Evolutionary conservation across 2,113 vertebrate genomes (phyloP), one percentile per base, ranked within the genome.

Genomic region (Carettochelys insculpta): DNA sequence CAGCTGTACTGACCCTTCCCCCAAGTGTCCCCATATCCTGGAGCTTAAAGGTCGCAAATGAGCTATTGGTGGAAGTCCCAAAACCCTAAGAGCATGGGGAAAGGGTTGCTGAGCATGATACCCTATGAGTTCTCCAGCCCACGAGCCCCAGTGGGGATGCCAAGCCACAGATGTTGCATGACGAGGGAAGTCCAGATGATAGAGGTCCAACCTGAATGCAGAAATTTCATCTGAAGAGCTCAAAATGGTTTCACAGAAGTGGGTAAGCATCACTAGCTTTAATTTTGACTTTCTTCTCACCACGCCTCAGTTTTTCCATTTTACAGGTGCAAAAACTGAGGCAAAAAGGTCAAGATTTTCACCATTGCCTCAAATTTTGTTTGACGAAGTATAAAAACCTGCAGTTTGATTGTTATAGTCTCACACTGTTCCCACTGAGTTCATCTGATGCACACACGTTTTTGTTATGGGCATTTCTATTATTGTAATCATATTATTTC

Each of bases 401-500:
- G 56, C 85, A 92, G 34, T 65, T 29, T 65, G 58, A 6, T n/a
- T 65, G 20, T 68, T 34, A 22, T 9, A 10, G 4, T 19, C 80
- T n/a, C n/a, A n/a, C n/a, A n/a, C n/a, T n/a, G n/a, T n/a, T n/a
- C n/a, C n/a, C n/a, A n/a, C n/a, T n/a, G n/a, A n/a, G n/a, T 77
- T 92, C 71, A 89, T 27, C 77, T 80, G 85, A 83, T 20, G 58
- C 52, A 88, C 25, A 77, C 27, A 51, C 12, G 16, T 77, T 89
- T 19, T 84, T 65, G 81, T 51, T 29, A 54, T 5, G 47, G 12
- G 25, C 34, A 75, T 68, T 92, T 51, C 92, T 90, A 89, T 87
- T 94, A 88, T 91, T 92, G 76, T 43, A 87, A 87, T 95, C 94
- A 93, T 83, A 52, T 25, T 5, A 25, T 77, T 94, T 93, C 52